Evolutionary conservation across 2,888 invertebrate species (phyloP).

Genomic region (Pomacea canaliculata): DNA sequence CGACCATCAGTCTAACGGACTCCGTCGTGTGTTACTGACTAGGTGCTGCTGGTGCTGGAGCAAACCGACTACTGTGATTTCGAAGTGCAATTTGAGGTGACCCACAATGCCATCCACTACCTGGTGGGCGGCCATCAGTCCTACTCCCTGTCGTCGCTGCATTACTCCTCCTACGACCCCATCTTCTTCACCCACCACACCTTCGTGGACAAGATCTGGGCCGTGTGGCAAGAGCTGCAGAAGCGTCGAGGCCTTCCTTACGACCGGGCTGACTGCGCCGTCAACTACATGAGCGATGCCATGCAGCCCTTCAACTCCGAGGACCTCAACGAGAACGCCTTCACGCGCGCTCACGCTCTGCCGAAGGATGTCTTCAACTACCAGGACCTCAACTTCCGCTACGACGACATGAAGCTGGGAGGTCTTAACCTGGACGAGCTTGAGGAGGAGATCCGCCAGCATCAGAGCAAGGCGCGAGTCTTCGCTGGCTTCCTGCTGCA

Average conservation of each 20-base stretch:
- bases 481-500: constrained; percentile 41
- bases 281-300: constrained; percentile 30
- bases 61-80: constrained; percentile 43
- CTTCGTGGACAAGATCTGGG: constrained; percentile 39
- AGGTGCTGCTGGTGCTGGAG: constrained; percentile 34
- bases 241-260: constrained; percentile 33
- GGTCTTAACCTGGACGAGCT: constrained; percentile 39
- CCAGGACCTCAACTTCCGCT: constrained; percentile 35
- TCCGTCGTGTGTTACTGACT: too few species aligned
- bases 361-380: constrained; percentile 36
- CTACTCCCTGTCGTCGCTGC: constrained; percentile 35
- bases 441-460: constrained; percentile 28
- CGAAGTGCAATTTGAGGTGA: constrained; percentile 38
- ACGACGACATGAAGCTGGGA: constrained; percentile 40
- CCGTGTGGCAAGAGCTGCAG: constrained; percentile 43
- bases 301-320: constrained; percentile 33
- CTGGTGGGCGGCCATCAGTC: constrained; percentile 32
- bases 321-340: constrained; percentile 2
- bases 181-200: constrained; percentile 42
- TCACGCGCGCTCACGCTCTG: constrained; percentile 24
- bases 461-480: constrained; percentile 27
- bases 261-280: constrained; percentile 39
- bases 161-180: constrained; percentile 43
- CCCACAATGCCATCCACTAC: constrained; percentile 39
- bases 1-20: too few species aligned